phyloP scores from a whole-genome alignment of 1,140 invertebrate genomes.

The Xylocopa sonorina region DNA sequence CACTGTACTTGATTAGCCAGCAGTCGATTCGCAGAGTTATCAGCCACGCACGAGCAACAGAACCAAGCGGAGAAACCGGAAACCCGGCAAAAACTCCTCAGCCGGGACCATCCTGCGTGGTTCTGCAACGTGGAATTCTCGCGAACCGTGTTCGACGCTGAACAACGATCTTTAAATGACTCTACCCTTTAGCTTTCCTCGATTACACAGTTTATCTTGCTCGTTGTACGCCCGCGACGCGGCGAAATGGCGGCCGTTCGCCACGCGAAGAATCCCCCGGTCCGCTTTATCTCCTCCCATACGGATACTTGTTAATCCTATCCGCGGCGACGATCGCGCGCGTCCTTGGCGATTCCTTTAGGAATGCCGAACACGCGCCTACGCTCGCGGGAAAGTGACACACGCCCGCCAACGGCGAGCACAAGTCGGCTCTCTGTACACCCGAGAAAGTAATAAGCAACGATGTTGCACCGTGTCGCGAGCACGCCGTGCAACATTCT shows the following conservation, averaged over 20 bases:
- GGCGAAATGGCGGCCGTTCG: no score
- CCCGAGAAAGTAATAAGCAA: slow-evolving; percentile 42
- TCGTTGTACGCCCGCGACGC: neutral
- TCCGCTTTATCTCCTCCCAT: slow-evolving; percentile 16
- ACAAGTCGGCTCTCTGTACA: neutral
- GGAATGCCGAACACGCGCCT: slow-evolving; percentile 46
- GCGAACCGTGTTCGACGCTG: neutral
- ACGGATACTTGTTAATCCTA: slow-evolving; percentile 38
- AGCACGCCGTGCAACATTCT: neutral
- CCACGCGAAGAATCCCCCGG: slow-evolving; percentile 22
- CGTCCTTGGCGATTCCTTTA: slow-evolving; percentile 29
- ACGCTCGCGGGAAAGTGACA: slow-evolving; percentile 27
- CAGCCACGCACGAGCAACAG: neutral
- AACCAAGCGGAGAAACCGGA: neutral
- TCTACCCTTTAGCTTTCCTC: neutral
- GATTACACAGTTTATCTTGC: slow-evolving; percentile 1
- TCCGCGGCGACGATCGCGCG: neutral
- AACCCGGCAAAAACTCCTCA: neutral
- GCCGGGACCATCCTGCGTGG: no score
- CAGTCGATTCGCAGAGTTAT: neutral
- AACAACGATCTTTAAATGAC: slow-evolving; percentile 3
- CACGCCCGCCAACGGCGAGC: neutral
- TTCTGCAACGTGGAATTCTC: neutral
- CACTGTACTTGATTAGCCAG: neutral
- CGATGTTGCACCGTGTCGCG: neutral